Evolutionary conservation across 2,888 invertebrate species (phyloP).

Genomic region (Dorcus parallelipipedus): DNA sequence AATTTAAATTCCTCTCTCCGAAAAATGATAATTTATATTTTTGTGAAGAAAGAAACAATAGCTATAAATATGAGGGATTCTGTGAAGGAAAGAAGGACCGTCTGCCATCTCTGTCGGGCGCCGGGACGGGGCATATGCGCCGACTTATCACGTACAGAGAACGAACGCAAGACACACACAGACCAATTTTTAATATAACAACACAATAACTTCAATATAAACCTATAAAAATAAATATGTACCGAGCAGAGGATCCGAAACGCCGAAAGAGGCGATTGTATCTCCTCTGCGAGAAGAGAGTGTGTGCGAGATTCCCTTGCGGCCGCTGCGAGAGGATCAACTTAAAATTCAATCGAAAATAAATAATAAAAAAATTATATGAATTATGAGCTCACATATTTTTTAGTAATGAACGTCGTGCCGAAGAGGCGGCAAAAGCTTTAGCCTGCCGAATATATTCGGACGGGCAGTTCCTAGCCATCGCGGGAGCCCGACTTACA

Average conservation of each 20-base stretch:
- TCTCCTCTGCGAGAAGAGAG: background rate
- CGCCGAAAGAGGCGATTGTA: background rate
- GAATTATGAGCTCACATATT: constrained; percentile 33
- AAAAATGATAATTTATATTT: constrained; percentile 20
- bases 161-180: constrained; percentile 5
- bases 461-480: background rate
- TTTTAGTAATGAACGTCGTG: constrained; percentile 19
- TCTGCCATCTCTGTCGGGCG: background rate
- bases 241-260: constrained; percentile 16
- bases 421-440: constrained; percentile 17
- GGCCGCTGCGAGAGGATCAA: constrained; percentile 11
- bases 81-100: constrained; percentile 6
- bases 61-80: constrained; percentile 25
- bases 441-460: background rate
- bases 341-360: constrained; percentile 33
- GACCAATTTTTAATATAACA: constrained; percentile 30
- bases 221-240: constrained; percentile 29
- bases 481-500: too few relatives aligned
- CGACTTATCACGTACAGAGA: background rate
- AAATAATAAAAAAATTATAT: constrained; percentile 32
- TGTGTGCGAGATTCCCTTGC: constrained; percentile 1
- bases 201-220: constrained; percentile 31
- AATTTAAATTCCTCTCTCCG: constrained; percentile 10
- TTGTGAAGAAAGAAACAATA: constrained; percentile 23
- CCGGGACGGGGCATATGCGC: background rate